These are phyloP conservation scores for Dicyrtoma fusca DNA, from an alignment of 2,888 invertebrate species.

Conservation along the genomic window DNA sequence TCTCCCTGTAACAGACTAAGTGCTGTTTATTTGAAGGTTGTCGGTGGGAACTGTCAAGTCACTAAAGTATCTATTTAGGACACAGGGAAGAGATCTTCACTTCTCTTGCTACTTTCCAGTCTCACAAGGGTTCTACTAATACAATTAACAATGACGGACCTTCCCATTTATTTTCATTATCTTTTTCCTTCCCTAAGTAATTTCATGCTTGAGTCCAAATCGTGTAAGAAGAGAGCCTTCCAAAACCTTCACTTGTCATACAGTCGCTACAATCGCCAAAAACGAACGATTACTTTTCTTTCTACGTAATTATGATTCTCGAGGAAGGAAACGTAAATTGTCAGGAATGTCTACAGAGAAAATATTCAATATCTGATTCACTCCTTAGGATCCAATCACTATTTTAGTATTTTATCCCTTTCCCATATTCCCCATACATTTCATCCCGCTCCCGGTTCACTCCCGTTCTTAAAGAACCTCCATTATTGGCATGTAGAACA, in stretches of 20 bases:
- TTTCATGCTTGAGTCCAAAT: slow-evolving; percentile 33
- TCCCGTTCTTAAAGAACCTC: too few species aligned
- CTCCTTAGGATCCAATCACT: too few species aligned
- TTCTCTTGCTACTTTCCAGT: slow-evolving; percentile 16
- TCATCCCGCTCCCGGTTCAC: too few species aligned
- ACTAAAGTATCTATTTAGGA: slow-evolving; percentile 33
- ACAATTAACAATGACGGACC: slow-evolving; percentile 38
- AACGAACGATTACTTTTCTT: too few species aligned
- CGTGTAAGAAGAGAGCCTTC: not conserved
- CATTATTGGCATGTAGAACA: too few species aligned
- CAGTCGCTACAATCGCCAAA: too few species aligned
- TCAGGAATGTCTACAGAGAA: too few species aligned
- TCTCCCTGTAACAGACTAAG: slow-evolving; percentile 7
- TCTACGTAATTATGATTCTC: too few species aligned
- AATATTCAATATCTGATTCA: too few species aligned
- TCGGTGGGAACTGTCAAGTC: slow-evolving; percentile 31
- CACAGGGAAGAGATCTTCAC: slow-evolving; percentile 26
- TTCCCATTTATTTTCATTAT: slow-evolving; percentile 41
- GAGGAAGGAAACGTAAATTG: too few species aligned
- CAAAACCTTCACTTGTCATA: not conserved
- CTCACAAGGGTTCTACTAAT: slow-evolving; percentile 36
- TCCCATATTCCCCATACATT: too few species aligned
- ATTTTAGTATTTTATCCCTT: too few species aligned
- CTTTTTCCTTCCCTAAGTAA: slow-evolving; percentile 38
- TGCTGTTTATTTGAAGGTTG: slow-evolving; percentile 35